These are phyloP conservation scores for Rhinatrema bivittatum DNA, from an alignment of 2,797 vertebrate species.

Conservation along the genomic window DNA sequence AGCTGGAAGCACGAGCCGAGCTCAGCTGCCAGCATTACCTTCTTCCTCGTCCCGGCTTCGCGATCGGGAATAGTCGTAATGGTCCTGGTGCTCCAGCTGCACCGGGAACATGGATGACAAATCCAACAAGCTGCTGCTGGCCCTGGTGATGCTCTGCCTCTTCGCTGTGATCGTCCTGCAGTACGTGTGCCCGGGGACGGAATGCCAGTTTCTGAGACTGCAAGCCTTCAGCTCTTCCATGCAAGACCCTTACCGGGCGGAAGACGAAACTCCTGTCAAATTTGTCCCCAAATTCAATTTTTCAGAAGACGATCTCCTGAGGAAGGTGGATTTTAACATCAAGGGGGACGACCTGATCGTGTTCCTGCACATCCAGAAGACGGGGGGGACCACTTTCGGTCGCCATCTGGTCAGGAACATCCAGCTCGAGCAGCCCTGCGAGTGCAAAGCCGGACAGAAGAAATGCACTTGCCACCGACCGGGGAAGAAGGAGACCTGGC, in stretches of 20 bases:
- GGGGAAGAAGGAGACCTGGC: slow-evolving; percentile 87
- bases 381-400: slow-evolving; percentile 90
- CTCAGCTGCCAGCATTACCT: slow-evolving; percentile 3
- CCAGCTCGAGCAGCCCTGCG: slow-evolving; percentile 87
- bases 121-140: slow-evolving; percentile 73
- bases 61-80: slow-evolving; percentile 58
- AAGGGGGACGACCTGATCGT: slow-evolving; percentile 90
- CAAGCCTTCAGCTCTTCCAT: slow-evolving; percentile 51
- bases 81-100: slow-evolving; percentile 45
- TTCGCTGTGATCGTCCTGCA: slow-evolving; percentile 90
- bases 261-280: slow-evolving; percentile 77
- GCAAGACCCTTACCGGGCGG: slow-evolving; percentile 79
- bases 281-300: slow-evolving; percentile 87
- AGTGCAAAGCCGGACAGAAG: slow-evolving; percentile 90
- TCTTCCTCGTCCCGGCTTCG: slow-evolving; percentile 22
- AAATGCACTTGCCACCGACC: slow-evolving; percentile 89
- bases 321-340: slow-evolving; percentile 82
- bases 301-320: slow-evolving; percentile 66
- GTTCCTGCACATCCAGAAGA: slow-evolving; percentile 95
- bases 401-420: slow-evolving; percentile 92
- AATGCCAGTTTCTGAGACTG: slow-evolving; percentile 77
- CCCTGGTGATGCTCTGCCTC: slow-evolving; percentile 77
- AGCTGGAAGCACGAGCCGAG: slow-evolving; percentile 4
- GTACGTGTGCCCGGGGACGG: slow-evolving; percentile 85
- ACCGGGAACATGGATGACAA: slow-evolving; percentile 80